Percentiles rank a stretch among this genome's conserved stretches.
Conservation (phyloP, 2,888 invertebrate species). For the Diplazon laetatorius region DNA sequence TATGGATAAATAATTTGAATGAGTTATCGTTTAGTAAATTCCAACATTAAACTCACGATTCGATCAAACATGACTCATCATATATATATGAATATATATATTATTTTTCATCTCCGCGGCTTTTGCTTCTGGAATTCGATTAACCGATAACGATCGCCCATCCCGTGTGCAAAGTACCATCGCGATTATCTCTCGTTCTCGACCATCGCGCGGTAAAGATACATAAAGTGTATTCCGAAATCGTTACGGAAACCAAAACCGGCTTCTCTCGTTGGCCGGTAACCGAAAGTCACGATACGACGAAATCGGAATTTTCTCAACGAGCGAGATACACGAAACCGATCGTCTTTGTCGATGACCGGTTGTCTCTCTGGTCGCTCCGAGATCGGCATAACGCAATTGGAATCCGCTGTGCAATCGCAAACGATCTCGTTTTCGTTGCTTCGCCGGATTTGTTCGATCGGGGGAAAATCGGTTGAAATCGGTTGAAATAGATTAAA, state of each 20-base stretch:
- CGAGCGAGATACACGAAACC: conserved; percentile 37
- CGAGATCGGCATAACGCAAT: conserved; percentile 24
- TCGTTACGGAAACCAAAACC: conserved; percentile 8
- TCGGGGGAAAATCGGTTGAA: no score
- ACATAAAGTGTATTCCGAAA: background rate
- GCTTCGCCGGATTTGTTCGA: background rate
- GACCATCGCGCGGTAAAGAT: background rate
- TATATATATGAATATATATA: no score
- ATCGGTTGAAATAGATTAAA: no score
- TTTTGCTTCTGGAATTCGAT: no score
- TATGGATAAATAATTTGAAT: no score
- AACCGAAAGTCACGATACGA: conserved; percentile 14
- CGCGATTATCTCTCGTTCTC: background rate
- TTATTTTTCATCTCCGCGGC: background rate
- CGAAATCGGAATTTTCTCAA: conserved; percentile 43
- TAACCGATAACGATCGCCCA: background rate
- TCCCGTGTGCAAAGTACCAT: background rate
- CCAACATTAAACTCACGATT: no score
- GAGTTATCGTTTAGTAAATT: no score
- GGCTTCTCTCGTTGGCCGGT: background rate
- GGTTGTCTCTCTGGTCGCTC: background rate
- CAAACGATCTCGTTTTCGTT: conserved; percentile 47
- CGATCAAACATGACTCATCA: no score
- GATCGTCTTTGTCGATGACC: no score
- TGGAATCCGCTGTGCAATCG: conserved; percentile 21